Evolutionary conservation across 1,140 invertebrate genomes (phyloP).

Genomic region (Leucophenga varia): DNA sequence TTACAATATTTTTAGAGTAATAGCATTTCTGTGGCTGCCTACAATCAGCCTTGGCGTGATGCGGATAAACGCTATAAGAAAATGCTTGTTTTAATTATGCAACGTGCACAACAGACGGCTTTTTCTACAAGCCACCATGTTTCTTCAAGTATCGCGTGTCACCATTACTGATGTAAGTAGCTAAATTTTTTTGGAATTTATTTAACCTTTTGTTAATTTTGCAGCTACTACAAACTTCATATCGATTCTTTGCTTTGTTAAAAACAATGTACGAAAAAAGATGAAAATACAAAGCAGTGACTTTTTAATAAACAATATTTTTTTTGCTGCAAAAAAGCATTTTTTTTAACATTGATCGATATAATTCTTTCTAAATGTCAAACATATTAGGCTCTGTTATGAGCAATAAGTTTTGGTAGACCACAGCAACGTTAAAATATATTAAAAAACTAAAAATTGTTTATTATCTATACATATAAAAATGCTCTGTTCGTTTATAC

Average conservation of each 20-base stretch:
- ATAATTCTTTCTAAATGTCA: too few relatives aligned
- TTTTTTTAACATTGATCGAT: too few relatives aligned
- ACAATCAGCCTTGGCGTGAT: conserved; percentile 39
- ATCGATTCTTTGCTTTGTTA: conserved; percentile 43
- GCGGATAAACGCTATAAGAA: conserved; percentile 37
- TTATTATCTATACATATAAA: too few relatives aligned
- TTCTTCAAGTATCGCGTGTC: conserved; percentile 30
- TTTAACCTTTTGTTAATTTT: conserved; percentile 3
- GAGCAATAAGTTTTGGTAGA: too few relatives aligned
- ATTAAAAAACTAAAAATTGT: too few relatives aligned
- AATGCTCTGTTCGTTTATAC: too few relatives aligned
- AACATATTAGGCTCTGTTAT: too few relatives aligned
- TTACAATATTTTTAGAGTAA: too few relatives aligned
- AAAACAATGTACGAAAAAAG: conserved; percentile 39
- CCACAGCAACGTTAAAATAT: too few relatives aligned
- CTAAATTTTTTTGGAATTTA: neutral
- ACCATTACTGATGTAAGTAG: conserved; percentile 38
- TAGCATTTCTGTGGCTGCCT: conserved; percentile 27
- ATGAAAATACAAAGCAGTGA: too few relatives aligned
- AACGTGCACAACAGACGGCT: conserved; percentile 32
- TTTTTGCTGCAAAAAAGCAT: too few relatives aligned
- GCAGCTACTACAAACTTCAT: conserved; percentile 39
- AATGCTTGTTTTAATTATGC: conserved; percentile 31
- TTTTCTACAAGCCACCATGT: conserved; percentile 34
- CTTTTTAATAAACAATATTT: too few relatives aligned